Conservation (phyloP, 2,888 invertebrate species). For the Siphlonurus alternatus region DNA sequence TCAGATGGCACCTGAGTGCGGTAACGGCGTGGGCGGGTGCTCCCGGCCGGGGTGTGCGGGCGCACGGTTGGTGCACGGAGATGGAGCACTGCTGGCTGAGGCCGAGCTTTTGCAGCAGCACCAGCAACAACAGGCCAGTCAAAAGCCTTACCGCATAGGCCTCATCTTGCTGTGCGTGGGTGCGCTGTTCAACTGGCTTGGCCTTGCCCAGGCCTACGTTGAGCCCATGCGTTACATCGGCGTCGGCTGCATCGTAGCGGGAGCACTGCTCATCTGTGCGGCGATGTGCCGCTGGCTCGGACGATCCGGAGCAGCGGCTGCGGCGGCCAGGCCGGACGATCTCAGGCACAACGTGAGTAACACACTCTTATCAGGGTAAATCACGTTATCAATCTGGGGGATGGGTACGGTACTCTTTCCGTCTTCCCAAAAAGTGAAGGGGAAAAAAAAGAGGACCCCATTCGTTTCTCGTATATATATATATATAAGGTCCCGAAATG, state of each 20-base stretch:
- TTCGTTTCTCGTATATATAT: no score
- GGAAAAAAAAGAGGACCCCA: no score
- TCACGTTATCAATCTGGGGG: no score
- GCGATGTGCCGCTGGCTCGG: slow-evolving; percentile 56
- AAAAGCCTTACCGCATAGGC: slow-evolving; percentile 54
- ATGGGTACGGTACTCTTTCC: no score
- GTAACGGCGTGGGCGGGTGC: no score
- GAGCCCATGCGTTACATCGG: slow-evolving; percentile 56
- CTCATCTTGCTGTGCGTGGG: slow-evolving; percentile 55
- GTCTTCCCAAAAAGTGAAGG: no score
- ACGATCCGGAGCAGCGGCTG: neutral
- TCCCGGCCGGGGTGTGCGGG: neutral
- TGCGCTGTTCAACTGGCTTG: slow-evolving; percentile 56
- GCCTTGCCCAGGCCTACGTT: slow-evolving; percentile 51
- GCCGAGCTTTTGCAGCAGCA: neutral
- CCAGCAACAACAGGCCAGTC: slow-evolving; percentile 18
- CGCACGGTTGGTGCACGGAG: neutral
- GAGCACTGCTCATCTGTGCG: slow-evolving; percentile 50
- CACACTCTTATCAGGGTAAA: no score
- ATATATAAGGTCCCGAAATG: no score
- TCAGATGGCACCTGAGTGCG: neutral
- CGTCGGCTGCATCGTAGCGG: slow-evolving; percentile 55
- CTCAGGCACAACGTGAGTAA: slow-evolving; percentile 1
- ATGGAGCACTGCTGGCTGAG: neutral
- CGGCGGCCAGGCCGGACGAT: slow-evolving; percentile 10